A percentile compares a stretch with the other conserved stretches of the same genome.
These are phyloP conservation scores for Pyxicephalus adspersus DNA, from an alignment of 2,113 vertebrate genomes.

Conservation along the genomic window DNA sequence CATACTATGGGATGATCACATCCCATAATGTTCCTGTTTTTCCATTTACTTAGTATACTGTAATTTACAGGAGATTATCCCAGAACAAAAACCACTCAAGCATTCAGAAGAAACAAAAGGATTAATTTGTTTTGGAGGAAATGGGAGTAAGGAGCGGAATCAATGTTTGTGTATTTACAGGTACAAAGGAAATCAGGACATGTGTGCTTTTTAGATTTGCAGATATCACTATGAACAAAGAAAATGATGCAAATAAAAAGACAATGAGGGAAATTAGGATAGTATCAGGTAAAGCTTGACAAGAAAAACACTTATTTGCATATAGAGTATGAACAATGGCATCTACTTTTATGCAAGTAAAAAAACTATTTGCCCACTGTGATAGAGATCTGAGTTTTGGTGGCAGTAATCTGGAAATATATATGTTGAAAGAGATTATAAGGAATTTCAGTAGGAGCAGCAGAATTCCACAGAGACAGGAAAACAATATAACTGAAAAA, in stretches of 20 bases:
- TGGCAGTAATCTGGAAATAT: no score
- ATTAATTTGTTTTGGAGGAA: neutral
- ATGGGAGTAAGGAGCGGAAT: neutral
- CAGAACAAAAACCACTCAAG: conserved; percentile 2
- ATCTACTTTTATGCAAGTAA: no score
- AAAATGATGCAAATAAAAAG: neutral
- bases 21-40: neutral
- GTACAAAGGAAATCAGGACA: neutral
- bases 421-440: no score
- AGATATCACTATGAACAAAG: neutral
- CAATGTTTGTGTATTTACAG: neutral
- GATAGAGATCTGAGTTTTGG: no score
- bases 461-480: no score
- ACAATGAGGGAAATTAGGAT: neutral
- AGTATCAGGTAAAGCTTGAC: neutral
- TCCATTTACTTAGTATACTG: neutral
- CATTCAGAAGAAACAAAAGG: conserved; percentile 13
- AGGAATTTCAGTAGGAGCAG: no score
- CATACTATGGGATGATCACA: neutral
- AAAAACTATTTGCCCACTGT: no score
- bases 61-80: neutral
- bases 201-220: neutral
- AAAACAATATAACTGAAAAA: no score
- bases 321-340: neutral
- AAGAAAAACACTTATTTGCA: neutral